Conservation (phyloP, 1,140 invertebrate species). For the Magallana gigas region DNA sequence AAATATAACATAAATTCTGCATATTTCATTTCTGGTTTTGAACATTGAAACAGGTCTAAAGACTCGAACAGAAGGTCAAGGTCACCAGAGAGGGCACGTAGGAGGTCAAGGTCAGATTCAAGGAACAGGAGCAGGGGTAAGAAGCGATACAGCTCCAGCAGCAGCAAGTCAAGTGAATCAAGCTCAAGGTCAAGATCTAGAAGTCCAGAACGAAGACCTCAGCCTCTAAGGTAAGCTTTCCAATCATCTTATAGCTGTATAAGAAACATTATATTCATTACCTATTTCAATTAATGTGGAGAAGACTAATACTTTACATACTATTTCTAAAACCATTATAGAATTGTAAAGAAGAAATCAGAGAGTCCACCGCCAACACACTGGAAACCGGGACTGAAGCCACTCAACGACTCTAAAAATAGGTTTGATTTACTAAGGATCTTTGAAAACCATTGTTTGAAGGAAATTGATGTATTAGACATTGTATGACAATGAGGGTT, state of each 20-base stretch:
- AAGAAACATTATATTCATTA: not conserved
- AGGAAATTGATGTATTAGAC: no score
- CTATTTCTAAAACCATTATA: slow-evolving; percentile 15
- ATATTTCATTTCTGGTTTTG: not conserved
- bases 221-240: slow-evolving; percentile 30
- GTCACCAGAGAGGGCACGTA: slow-evolving; percentile 43
- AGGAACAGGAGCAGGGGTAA: slow-evolving; percentile 34
- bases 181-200: slow-evolving; percentile 35
- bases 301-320: no score
- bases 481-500: not conserved
- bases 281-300: not conserved
- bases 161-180: slow-evolving; percentile 47
- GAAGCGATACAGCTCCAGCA: slow-evolving; percentile 28
- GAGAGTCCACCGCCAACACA: slow-evolving; percentile 76
- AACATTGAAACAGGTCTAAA: not conserved
- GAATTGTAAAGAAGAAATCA: slow-evolving; percentile 64
- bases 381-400: slow-evolving; percentile 73
- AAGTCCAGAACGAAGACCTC: slow-evolving; percentile 31
- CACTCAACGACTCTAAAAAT: slow-evolving; percentile 56
- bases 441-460: no score
- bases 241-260: no score
- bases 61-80: slow-evolving; percentile 38
- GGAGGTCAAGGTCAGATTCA: slow-evolving; percentile 56
- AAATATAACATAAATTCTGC: not conserved
- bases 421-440: not conserved